Conservation (phyloP, 2,797 vertebrate genomes). For the Microctenopoma steveboyesi region DNA sequence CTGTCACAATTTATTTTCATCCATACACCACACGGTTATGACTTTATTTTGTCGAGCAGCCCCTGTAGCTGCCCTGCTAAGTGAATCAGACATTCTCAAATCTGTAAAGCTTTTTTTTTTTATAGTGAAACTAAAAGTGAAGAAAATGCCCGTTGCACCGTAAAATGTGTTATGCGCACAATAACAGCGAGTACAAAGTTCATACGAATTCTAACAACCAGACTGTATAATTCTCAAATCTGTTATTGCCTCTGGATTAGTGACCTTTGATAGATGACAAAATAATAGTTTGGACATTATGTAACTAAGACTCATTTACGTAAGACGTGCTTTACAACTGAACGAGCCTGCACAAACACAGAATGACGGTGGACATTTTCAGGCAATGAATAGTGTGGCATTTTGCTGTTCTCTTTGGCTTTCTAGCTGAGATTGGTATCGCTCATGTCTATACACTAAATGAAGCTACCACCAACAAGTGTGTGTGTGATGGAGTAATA, state of each 20-base stretch:
- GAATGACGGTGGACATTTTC: neutral
- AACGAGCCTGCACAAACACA: too few relatives aligned
- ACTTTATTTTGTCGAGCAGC: neutral
- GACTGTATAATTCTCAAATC: too few relatives aligned
- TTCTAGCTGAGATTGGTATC: too few relatives aligned
- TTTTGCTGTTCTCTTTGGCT: too few relatives aligned
- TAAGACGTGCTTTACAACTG: neutral
- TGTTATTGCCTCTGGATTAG: neutral
- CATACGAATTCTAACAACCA: neutral
- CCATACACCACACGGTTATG: neutral
- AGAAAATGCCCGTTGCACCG: neutral
- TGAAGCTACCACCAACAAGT: too few relatives aligned
- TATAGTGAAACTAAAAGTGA: neutral
- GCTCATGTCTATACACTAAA: too few relatives aligned
- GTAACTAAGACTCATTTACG: neutral
- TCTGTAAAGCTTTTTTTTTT: neutral
- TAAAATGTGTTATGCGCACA: neutral
- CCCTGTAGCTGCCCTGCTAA: neutral
- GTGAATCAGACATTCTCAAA: neutral
- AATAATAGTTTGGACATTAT: neutral
- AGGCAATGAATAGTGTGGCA: too few relatives aligned
- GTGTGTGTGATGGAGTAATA: conserved; percentile 33
- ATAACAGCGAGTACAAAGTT: conserved; percentile 10
- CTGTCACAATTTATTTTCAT: too few relatives aligned
- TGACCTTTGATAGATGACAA: conserved; percentile 4